Conservation (phyloP, 2,113 vertebrate genomes). For the Toxotes chatareus region DNA sequence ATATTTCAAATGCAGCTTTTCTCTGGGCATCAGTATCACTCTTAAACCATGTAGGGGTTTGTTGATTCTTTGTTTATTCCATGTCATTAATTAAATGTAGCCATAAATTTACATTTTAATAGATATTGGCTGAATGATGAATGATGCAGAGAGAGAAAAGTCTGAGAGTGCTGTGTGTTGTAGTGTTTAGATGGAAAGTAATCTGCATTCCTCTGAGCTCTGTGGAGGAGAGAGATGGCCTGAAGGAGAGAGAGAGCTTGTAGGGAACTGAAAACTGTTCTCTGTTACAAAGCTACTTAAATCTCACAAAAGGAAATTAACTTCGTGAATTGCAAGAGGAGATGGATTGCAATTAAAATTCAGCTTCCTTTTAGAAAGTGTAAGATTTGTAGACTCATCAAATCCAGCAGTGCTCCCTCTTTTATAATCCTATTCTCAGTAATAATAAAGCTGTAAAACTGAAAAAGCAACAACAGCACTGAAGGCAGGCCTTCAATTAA, state of each 20-base stretch:
- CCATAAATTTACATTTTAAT: not conserved
- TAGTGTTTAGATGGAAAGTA: slow-evolving; percentile 25
- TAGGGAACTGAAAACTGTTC: slow-evolving; percentile 35
- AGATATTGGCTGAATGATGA: slow-evolving; percentile 8
- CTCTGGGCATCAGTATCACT: not conserved
- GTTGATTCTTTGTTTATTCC: not conserved
- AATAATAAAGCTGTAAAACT: slow-evolving; percentile 7
- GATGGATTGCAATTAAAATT: slow-evolving; percentile 1
- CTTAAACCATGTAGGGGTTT: not conserved
- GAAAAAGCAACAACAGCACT: not conserved
- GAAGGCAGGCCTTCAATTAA: not conserved
- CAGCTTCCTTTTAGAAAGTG: not conserved
- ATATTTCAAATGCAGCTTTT: slow-evolving; percentile 14
- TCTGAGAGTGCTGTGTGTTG: slow-evolving; percentile 10
- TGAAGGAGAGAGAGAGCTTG: slow-evolving; percentile 36
- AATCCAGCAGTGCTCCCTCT: not conserved
- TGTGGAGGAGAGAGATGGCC: slow-evolving; percentile 29
- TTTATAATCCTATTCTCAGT: not conserved
- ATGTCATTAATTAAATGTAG: not conserved
- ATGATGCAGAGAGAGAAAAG: slow-evolving; percentile 7
- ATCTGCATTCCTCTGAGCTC: slow-evolving; percentile 49
- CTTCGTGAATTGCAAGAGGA: slow-evolving; percentile 13
- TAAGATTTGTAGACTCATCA: not conserved
- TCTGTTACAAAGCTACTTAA: slow-evolving; percentile 2
- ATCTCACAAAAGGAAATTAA: slow-evolving; percentile 20